phyloP scores from a whole-genome alignment of 1,140 invertebrate genomes.

The Rhagoletis zephyria region DNA sequence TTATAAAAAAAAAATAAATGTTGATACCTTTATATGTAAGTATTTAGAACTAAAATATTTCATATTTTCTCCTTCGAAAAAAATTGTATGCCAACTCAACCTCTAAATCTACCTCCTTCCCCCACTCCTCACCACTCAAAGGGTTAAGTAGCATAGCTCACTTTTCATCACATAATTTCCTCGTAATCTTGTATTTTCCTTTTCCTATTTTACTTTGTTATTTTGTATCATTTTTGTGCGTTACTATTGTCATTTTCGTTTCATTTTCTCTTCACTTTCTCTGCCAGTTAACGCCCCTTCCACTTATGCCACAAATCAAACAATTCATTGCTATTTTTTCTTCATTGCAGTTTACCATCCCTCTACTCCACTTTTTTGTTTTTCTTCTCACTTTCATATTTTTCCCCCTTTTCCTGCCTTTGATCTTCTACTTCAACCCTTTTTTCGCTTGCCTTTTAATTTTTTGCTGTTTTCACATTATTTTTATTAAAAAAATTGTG shows the following conservation, averaged over 20 bases:
- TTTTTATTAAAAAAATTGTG: slow-evolving; percentile 41
- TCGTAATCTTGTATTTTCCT: background rate
- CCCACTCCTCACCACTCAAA: background rate
- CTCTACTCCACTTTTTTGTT: background rate
- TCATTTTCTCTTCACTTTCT: slow-evolving; percentile 1
- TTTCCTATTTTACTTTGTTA: background rate
- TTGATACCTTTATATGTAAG: too few relatives aligned
- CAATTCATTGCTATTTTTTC: background rate
- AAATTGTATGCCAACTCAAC: too few relatives aligned
- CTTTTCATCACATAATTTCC: slow-evolving; percentile 10
- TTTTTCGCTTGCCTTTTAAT: slow-evolving; percentile 37
- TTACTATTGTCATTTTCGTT: slow-evolving; percentile 33
- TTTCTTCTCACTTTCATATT: background rate
- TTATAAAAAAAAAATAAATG: background rate
- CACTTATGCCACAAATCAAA: background rate
- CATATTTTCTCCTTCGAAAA: too few relatives aligned
- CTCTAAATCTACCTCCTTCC: background rate
- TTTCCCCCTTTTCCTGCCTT: slow-evolving; percentile 30
- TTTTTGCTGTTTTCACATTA: slow-evolving; percentile 38
- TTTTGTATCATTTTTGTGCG: background rate
- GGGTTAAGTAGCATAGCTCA: slow-evolving; percentile 40
- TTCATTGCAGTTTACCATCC: background rate
- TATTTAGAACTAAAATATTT: too few relatives aligned
- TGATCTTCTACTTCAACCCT: slow-evolving; percentile 40
- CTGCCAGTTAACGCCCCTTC: background rate